Evolutionary conservation across 2,888 invertebrate genomes (phyloP).

Genomic region (Agapostemon virescens): DNA sequence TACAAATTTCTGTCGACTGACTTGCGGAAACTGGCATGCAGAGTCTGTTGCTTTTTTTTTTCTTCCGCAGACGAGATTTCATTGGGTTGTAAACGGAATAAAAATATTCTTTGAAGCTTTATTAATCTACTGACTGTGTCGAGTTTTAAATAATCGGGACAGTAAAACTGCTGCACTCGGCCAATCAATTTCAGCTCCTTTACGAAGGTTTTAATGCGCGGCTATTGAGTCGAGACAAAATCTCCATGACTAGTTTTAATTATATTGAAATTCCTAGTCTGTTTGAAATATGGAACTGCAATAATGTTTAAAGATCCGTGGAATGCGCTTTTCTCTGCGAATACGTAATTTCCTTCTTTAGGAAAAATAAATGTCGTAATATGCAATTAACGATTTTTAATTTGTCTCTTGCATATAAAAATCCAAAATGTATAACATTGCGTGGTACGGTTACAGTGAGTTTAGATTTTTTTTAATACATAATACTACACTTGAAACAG

Average conservation of each 20-base stretch:
- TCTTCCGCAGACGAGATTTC: neutral
- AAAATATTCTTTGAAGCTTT: neutral
- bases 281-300: neutral
- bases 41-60: neutral
- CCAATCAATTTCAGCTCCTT: neutral
- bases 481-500: too few species aligned
- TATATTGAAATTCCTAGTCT: neutral
- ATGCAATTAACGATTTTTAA: too few species aligned
- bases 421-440: neutral
- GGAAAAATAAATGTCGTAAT: too few species aligned
- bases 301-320: neutral
- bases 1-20: neutral
- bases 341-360: too few species aligned
- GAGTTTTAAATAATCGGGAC: neutral
- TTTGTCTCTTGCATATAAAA: neutral
- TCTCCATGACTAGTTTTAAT: neutral
- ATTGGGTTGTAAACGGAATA: neutral
- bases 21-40: neutral
- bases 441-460: too few species aligned
- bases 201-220: neutral
- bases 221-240: neutral
- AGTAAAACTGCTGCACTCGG: neutral
- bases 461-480: too few species aligned
- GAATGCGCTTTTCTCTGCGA: neutral
- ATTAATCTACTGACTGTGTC: neutral